Conservation (phyloP, 2,113 vertebrate species). For the Podilymbus podiceps region DNA sequence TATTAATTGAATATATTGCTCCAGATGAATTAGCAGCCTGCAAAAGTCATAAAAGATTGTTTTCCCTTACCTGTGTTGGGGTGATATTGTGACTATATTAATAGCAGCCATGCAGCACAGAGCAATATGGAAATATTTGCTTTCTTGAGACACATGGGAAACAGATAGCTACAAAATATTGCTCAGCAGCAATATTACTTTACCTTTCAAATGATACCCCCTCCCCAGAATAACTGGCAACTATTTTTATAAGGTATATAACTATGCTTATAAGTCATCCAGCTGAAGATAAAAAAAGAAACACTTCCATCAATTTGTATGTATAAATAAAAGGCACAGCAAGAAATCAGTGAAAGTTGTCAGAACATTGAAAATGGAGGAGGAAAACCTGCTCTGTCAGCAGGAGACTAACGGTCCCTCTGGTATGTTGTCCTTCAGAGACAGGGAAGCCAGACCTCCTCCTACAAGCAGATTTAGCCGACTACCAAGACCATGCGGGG, state of each 20-base stretch:
- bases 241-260: not conserved
- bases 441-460: not conserved
- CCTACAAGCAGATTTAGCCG: not conserved
- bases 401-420: not conserved
- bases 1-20: not conserved
- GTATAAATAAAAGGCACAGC: not conserved
- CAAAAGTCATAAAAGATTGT: not conserved
- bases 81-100: not conserved
- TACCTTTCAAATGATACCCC: not conserved
- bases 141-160: not conserved
- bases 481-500: not conserved
- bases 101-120: not conserved
- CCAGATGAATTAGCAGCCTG: not conserved
- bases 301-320: not conserved
- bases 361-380: not conserved
- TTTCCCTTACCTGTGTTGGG: not conserved
- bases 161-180: not conserved
- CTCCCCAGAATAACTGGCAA: not conserved
- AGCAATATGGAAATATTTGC: not conserved
- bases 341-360: not conserved
- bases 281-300: not conserved
- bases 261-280: not conserved
- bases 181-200: not conserved
- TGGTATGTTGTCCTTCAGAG: not conserved
- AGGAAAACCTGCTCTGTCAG: not conserved